Base-by-base conservation (phyloP, 2,888 invertebrate genomes). In the Cantharis rustica region DNA sequence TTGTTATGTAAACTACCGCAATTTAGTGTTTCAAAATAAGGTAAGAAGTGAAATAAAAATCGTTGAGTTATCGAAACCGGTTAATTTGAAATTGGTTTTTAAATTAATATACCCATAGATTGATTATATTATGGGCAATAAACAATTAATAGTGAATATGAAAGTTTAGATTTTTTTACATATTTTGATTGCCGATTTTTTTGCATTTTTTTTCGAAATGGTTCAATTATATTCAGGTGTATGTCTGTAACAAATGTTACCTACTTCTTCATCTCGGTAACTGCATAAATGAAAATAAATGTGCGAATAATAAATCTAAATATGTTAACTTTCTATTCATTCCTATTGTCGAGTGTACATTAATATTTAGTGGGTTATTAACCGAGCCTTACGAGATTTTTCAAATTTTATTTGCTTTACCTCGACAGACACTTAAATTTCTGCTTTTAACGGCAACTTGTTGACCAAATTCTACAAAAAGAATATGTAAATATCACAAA, bases 291-390 rank as follows among this genome's bases (percentile, higher is more conserved):
- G 27, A 31, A 69, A 69, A 68, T 69, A 16, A 62, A 73, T 73
- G 69, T 69, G 68, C 68, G 68, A 68, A 62, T 69, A 62, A 73
- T 73, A 73, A 73, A 73, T 68, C 68, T 68, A 23, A 62, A 69
- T 69, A 31, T 63, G 72, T 61, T 66, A 61, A 20, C 68, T 73
- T 62, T 62, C 73, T 73, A 68, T 73, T 69, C 68, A 62, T 68
- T 73, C 68, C 68, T 26, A 73, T 73, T 73, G 73, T 73, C 27
- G 68, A 27, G 62, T 68, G 73, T 31, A 26, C 69, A 73, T 73
- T 73, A 69, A 73, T 66, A 69, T 26, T 68, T 68, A 62, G 73
- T 63, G 16, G 73, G 69, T 73, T 73, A 73, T 73, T 73, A 73
- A 68, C 26, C 62, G 64, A 73, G 27, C 68, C 27, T 62, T 73